Conservation (phyloP, 1,140 invertebrate species). For the Halesus radiatus region DNA sequence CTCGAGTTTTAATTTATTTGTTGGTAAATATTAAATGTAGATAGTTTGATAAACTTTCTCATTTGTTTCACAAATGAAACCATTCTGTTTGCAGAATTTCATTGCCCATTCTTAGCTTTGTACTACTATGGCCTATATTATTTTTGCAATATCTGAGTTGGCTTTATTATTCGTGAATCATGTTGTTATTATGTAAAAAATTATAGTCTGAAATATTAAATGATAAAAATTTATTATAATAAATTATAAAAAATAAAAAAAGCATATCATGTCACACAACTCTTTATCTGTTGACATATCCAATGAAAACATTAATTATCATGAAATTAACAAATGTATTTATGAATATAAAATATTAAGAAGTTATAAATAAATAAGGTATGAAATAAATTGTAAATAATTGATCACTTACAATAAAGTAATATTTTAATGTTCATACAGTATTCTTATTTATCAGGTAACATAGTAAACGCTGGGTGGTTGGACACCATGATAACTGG, state of each 20-base stretch:
- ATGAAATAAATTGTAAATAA: constrained; percentile 40
- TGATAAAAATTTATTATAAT: too few species aligned
- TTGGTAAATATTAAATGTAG: too few species aligned
- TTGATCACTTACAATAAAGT: constrained; percentile 49
- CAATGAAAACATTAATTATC: neutral
- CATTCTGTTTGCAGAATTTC: too few species aligned
- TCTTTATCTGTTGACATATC: constrained; percentile 26
- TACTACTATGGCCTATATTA: neutral
- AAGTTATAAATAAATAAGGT: neutral
- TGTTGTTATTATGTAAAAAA: constrained; percentile 15
- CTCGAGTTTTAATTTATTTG: too few species aligned
- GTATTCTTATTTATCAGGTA: too few species aligned
- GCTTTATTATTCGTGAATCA: too few species aligned
- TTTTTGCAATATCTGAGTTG: neutral
- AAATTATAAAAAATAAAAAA: neutral
- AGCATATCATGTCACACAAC: constrained; percentile 14
- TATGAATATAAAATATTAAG: too few species aligned
- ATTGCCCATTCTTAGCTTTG: too few species aligned
- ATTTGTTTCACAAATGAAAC: too few species aligned
- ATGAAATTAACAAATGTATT: too few species aligned
- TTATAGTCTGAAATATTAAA: constrained; percentile 4
- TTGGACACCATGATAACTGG: neutral
- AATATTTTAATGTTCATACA: constrained; percentile 46
- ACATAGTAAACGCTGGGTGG: too few species aligned
- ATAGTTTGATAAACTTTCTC: too few species aligned